Percentiles rank a stretch among this genome's conserved stretches.
phyloP scores from a whole-genome alignment of 2,113 vertebrate species.

The Megaleporinus macrocephalus region DNA sequence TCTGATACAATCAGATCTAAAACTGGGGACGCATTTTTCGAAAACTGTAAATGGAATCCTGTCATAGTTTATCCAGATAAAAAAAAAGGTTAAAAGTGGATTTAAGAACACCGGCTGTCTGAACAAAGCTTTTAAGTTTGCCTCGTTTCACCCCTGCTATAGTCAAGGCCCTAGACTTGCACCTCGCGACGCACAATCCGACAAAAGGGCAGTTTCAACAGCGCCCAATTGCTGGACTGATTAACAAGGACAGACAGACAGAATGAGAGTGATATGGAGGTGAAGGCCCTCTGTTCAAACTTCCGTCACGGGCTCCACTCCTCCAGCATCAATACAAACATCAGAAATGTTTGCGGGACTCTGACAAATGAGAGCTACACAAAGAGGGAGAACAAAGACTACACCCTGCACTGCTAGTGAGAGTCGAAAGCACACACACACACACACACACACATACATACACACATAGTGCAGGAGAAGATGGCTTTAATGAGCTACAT shows the following conservation, averaged over 20 bases:
- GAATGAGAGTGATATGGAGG: neutral
- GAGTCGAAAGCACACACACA: neutral
- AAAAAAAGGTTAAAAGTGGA: too few relatives aligned
- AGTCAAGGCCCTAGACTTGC: constrained; percentile 41
- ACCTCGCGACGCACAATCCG: constrained; percentile 15
- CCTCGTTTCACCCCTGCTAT: constrained; percentile 41
- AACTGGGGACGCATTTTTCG: too few relatives aligned
- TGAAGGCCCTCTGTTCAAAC: constrained; percentile 31
- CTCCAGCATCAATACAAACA: constrained; percentile 5
- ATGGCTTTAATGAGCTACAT: constrained; percentile 5
- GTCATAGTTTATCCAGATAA: too few relatives aligned
- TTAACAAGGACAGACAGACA: constrained; percentile 8
- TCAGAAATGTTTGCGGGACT: constrained; percentile 29
- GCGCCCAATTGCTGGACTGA: constrained; percentile 11
- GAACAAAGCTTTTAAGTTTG: constrained; percentile 1
- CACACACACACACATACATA: constrained; percentile 19
- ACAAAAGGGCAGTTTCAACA: constrained; percentile 3
- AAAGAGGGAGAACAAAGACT: constrained; percentile 32
- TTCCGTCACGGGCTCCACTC: neutral
- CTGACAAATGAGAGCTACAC: constrained; percentile 31
- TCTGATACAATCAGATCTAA: too few relatives aligned
- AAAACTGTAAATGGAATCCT: too few relatives aligned
- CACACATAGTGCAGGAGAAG: neutral
- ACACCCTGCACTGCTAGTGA: neutral
- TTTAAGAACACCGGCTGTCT: too few relatives aligned